Evolutionary conservation across 2,888 invertebrate genomes (phyloP), one percentile per base, ranked within the genome.

Genomic region (Caprella mutica): DNA sequence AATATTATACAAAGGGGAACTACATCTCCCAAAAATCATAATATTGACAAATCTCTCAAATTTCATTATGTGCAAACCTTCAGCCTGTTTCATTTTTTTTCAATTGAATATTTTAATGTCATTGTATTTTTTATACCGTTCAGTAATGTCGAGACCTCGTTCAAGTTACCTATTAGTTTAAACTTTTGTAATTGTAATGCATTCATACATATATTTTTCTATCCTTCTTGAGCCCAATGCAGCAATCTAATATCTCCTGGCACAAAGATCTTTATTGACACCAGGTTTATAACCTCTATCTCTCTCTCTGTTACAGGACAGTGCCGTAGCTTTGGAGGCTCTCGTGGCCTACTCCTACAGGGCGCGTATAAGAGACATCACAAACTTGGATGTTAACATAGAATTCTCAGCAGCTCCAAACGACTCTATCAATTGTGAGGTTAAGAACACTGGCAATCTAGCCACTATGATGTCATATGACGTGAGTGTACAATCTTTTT

Each of bases 291-390:
- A 19, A 43, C 23, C n/a, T 23, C n/a, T 43, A 43, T 48, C 23
- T 48, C n/a, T 48, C 14, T 48, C 12, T 48, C 12, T 19, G 19
- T 55, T 40, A 39, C 58, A 72, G 71, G 76, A 76, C 65, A 73
- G 74, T 5, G 67, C 75, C 40, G 67, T 71, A 26, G 75, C 75
- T 6, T 70, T 75, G 70, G 72, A 74, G 66, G 75, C 75, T 0
- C 68, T 76, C 65, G 72, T 70, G 5, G 67, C 68, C 44, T 70
- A 69, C 58, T 69, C 70, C 0, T 70, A 69, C 61, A 57, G 69
- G 23, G 68, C 69, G 5, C 65, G 69, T 8, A 64, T 70, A 6
- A 60, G 70, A 5, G 69, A 70, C 51, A 68, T 71, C 42, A 71
- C 70, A 1, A 65, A 69, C 55, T 68, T 71, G 66, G 62, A 61